Conservation (phyloP, 2,888 invertebrate species). For the Callyntrura sp. region DNA sequence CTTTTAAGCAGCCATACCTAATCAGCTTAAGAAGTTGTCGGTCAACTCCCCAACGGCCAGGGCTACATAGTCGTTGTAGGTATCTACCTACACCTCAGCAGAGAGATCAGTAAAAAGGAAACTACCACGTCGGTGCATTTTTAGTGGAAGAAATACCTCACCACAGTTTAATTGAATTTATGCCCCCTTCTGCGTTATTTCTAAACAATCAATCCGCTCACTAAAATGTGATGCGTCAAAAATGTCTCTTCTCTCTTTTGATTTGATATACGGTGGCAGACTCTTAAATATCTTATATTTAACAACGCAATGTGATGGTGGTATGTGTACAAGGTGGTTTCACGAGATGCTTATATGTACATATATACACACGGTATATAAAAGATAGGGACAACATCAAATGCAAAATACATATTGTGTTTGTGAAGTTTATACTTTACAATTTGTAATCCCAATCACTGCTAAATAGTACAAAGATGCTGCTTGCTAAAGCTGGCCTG, state of each 20-base stretch:
- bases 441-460: too few relatives aligned
- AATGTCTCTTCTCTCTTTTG: conserved; percentile 62
- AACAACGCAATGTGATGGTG: too few relatives aligned
- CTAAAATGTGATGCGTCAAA: conserved; percentile 75
- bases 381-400: too few relatives aligned
- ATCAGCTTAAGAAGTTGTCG: too few relatives aligned
- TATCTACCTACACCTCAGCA: background rate
- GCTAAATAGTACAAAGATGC: too few relatives aligned
- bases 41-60: too few relatives aligned
- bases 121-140: conserved; percentile 6
- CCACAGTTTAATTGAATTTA: conserved; percentile 80
- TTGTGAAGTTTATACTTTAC: too few relatives aligned
- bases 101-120: conserved; percentile 12
- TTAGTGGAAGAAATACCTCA: conserved; percentile 52
- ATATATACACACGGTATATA: background rate
- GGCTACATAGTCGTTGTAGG: too few relatives aligned
- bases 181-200: conserved; percentile 75
- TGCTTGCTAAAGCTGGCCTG: background rate
- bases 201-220: conserved; percentile 80
- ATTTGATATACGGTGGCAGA: conserved; percentile 61
- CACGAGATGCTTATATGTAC: background rate
- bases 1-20: too few relatives aligned
- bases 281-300: background rate
- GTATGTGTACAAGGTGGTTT: background rate
- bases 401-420: too few relatives aligned